Base-by-base conservation (phyloP, 2,888 invertebrate species). In the Coronaproctus castanopsis region DNA sequence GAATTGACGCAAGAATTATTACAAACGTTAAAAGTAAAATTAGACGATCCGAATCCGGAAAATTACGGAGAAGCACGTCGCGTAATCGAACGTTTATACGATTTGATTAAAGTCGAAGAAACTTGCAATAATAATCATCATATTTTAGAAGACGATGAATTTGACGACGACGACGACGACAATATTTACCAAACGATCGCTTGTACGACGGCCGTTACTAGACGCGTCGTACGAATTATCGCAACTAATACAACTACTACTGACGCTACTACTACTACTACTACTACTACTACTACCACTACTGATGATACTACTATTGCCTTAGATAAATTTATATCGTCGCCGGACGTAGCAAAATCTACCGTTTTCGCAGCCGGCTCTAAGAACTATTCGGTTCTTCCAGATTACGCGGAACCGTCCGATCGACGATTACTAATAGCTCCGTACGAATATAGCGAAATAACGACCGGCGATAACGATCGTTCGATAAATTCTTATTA, bases 71-170 rank as follows among this genome's bases (percentile, higher is more conserved):
- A 85, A 68, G 85, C 85, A 1, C 75, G 82, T 50, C 83, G 84
- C 70, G 82, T 83, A 75, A 85, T 86, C 62, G 84, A 85, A 68
- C 81, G 83, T 66, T 72, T 85, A 3, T 85, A 85, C 67, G 84
- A 83, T 69, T 75, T 83, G 57, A 82, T 84, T 55, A 82, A 83
- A 68, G 78, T 82, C 2, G 82, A 82, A 67, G 82, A 83, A 66
- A 79, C 76, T 63, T 79, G 79, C 65, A 78, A 78, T 63, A 74
- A 75, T 61, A 78, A 78, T 36, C 5, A 5, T 8, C 36, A 8
- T 5, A 8, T 14, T 8, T 5, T 8, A 8, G 36, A 36, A 14
- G 36, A 36, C 14, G 36, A 5, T 5, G 36, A 36, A 36, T 5
- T 8, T 36, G 8, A 36, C 5, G 36, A 36, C 36, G 36, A 36